Evolutionary conservation across 1,140 invertebrate genomes (phyloP).

Genomic region (Euwallacea fornicatus): DNA sequence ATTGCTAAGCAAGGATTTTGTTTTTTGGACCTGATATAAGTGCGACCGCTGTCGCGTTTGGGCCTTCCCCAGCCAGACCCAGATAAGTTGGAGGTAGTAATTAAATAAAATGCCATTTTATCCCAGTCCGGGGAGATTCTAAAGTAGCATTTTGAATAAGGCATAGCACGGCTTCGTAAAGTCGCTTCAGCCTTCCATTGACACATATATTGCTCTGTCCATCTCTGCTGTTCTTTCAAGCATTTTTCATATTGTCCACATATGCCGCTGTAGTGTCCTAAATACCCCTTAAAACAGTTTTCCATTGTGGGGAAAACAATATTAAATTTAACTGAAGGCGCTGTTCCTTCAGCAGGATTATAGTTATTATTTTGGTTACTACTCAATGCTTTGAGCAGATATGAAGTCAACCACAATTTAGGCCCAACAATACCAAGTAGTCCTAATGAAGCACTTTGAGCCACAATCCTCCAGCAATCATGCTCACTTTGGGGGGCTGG

Average conservation of each 20-base stretch:
- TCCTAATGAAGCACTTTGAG: not conserved
- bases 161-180: conserved; percentile 75
- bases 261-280: not conserved
- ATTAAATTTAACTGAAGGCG: not conserved
- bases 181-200: conserved; percentile 69
- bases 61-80: conserved; percentile 96
- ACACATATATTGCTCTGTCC: not conserved
- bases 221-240: not conserved
- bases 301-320: not conserved
- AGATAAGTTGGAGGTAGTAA: conserved; percentile 92
- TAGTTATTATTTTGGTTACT: not conserved
- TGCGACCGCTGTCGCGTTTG: conserved; percentile 59
- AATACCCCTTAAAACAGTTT: not conserved
- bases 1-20: no score
- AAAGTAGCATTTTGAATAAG: conserved; percentile 91
- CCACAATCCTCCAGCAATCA: not conserved
- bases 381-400: not conserved
- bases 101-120: conserved; percentile 75
- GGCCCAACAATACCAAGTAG: not conserved
- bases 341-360: not conserved
- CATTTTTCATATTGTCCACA: not conserved
- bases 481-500: not conserved
- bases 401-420: not conserved
- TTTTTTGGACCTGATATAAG: conserved; percentile 60
- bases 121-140: conserved; percentile 69